Evolutionary conservation across 2,888 invertebrate species (phyloP).

Genomic region (Julus scandinavius): DNA sequence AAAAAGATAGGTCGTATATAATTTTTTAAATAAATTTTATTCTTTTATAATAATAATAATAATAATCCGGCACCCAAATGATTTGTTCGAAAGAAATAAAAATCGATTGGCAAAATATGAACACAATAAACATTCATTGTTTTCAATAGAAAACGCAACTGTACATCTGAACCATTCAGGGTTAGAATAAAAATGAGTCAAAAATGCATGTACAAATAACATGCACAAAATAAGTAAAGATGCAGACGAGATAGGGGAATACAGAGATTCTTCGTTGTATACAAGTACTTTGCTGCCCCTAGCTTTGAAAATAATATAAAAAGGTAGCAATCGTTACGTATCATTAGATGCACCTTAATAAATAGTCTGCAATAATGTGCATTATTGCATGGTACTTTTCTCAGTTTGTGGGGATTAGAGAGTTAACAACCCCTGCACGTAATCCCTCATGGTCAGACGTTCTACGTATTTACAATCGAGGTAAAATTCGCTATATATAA

Average conservation of each 20-base stretch:
- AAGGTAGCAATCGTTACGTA: neutral
- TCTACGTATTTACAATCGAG: conserved; percentile 15
- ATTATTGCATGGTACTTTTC: conserved; percentile 27
- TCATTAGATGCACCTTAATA: conserved; percentile 9
- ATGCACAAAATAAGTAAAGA: conserved; percentile 27
- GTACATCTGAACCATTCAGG: conserved; percentile 49
- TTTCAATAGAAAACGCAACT: conserved; percentile 50
- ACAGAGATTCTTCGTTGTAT: conserved; percentile 1
- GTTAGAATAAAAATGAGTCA: conserved; percentile 42
- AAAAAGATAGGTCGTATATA: too few species aligned
- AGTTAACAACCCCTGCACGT: neutral
- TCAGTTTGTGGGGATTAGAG: neutral
- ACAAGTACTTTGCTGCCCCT: conserved; percentile 17
- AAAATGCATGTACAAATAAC: conserved; percentile 45
- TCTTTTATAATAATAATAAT: conserved; percentile 30
- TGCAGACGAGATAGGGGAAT: neutral
- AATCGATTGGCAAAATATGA: conserved; percentile 30
- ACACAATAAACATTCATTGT: conserved; percentile 49
- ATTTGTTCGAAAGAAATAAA: neutral
- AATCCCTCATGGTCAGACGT: neutral
- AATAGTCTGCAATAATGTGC: conserved; percentile 21
- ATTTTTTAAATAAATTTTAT: conserved; percentile 15
- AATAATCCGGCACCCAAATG: conserved; percentile 10
- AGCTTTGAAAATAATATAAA: conserved; percentile 6
- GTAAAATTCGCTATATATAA: conserved; percentile 34